phyloP scores from a whole-genome alignment of 2,888 invertebrate species.

The Neuroscelio doddi region DNA sequence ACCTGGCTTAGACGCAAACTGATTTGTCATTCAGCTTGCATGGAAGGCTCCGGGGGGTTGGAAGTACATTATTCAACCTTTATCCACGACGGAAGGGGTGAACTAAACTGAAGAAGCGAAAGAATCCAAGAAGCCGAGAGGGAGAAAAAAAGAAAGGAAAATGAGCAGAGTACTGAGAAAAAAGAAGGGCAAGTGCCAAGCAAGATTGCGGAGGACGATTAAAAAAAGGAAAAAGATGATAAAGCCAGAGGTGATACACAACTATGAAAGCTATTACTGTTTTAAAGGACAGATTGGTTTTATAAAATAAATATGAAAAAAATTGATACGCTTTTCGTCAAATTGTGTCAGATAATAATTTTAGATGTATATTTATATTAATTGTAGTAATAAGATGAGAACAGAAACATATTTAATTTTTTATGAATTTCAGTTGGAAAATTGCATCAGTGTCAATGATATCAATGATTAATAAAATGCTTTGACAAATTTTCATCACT shows the following conservation, averaged over 20 bases:
- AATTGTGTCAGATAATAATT: too few species aligned
- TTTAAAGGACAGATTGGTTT: constrained; percentile 34
- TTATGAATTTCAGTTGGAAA: too few species aligned
- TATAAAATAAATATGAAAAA: constrained; percentile 10
- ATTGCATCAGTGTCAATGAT: too few species aligned
- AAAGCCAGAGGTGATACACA: constrained; percentile 25
- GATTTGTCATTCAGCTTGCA: constrained; percentile 69
- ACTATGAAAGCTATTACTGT: constrained; percentile 3
- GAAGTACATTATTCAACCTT: constrained; percentile 68
- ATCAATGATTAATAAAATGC: too few species aligned
- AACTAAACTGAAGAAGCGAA: constrained; percentile 48
- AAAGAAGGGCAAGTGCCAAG: constrained; percentile 33
- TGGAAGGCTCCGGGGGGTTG: constrained; percentile 59
- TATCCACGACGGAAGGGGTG: constrained; percentile 59
- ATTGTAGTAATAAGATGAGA: too few species aligned
- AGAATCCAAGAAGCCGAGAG: constrained; percentile 35
- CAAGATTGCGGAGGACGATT: constrained; percentile 45
- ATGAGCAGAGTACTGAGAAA: constrained; percentile 27
- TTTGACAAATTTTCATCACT: too few species aligned
- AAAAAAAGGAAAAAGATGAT: constrained; percentile 33
- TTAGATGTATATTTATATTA: too few species aligned
- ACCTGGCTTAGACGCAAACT: constrained; percentile 61
- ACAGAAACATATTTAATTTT: too few species aligned
- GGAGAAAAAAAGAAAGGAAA: constrained; percentile 41
- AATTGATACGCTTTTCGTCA: too few species aligned